Percentiles rank a stretch among this genome's conserved stretches.
Conservation (phyloP, 2,888 invertebrate species). For the Cremastinae sp. region DNA sequence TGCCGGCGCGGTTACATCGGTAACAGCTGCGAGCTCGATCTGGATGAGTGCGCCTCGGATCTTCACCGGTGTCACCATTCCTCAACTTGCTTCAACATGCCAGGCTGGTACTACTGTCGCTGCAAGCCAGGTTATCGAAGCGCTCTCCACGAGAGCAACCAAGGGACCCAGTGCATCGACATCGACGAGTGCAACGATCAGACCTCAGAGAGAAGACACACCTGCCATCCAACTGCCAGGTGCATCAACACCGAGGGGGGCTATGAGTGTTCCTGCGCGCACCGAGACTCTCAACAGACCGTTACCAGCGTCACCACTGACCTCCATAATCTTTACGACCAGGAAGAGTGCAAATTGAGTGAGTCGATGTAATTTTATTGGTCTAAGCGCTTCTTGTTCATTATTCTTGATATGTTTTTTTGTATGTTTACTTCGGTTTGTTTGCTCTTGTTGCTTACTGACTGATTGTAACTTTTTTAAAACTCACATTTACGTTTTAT, state of each 20-base stretch:
- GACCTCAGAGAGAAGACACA: conserved; percentile 82
- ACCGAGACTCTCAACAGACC: conserved; percentile 65
- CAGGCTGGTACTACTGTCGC: conserved; percentile 94
- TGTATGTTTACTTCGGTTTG: too few relatives aligned
- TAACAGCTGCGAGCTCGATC: conserved; percentile 90
- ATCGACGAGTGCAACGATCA: conserved; percentile 91
- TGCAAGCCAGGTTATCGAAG: conserved; percentile 90
- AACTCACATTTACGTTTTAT: too few relatives aligned
- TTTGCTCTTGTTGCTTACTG: too few relatives aligned
- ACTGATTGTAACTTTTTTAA: too few relatives aligned
- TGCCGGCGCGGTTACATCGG: conserved; percentile 92
- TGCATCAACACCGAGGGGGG: conserved; percentile 91
- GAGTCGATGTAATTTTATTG: conserved; percentile 76
- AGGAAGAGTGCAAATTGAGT: conserved; percentile 84
- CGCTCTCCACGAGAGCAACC: conserved; percentile 82
- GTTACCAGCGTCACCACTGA: conserved; percentile 66
- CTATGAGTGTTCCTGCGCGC: conserved; percentile 88
- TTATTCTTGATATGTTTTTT: too few relatives aligned
- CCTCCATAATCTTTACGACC: conserved; percentile 27
- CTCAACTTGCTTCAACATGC: conserved; percentile 92
- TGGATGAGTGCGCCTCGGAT: conserved; percentile 90
- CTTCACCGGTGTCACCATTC: conserved; percentile 88
- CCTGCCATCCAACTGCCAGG: conserved; percentile 89
- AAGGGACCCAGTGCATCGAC: conserved; percentile 86
- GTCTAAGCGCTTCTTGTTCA: too few relatives aligned